Conservation (phyloP, 2,113 vertebrate genomes). For the Odontophorus gujanensis region DNA sequence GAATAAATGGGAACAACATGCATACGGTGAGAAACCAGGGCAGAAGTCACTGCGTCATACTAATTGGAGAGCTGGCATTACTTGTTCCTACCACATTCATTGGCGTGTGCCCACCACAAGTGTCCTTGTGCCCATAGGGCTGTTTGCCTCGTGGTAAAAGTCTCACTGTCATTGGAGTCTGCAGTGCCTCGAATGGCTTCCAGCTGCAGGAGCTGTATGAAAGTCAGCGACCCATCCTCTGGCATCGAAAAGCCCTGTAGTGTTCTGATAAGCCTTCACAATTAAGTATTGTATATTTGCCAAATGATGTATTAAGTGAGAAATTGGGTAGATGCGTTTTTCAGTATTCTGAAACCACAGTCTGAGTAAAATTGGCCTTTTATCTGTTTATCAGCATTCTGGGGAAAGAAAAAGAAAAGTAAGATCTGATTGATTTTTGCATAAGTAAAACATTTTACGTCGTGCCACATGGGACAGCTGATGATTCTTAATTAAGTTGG, state of each 20-base stretch:
- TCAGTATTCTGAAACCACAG: not conserved
- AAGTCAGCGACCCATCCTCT: not conserved
- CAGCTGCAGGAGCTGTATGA: not conserved
- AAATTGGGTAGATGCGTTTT: not conserved
- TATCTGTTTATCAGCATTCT: not conserved
- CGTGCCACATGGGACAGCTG: not conserved
- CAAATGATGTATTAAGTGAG: fast-evolving
- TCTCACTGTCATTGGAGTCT: not conserved
- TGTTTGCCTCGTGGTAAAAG: not conserved
- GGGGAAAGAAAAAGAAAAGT: fast-evolving
- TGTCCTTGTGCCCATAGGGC: not conserved
- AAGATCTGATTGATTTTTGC: fast-evolving
- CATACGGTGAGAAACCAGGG: not conserved
- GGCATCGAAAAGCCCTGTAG: not conserved
- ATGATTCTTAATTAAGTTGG: not conserved
- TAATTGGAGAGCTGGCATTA: not conserved
- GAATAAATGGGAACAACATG: not conserved
- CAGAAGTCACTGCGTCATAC: not conserved
- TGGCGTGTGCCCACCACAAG: fast-evolving
- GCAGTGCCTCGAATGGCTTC: not conserved
- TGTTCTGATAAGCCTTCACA: not conserved
- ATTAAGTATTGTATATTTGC: not conserved
- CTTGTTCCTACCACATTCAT: not conserved
- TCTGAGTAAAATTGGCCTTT: not conserved
- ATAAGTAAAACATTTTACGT: not conserved